Evolutionary conservation across 2,113 vertebrate genomes (phyloP), one percentile per base, ranked within the genome.

Genomic region (Halichoeres trimaculatus): DNA sequence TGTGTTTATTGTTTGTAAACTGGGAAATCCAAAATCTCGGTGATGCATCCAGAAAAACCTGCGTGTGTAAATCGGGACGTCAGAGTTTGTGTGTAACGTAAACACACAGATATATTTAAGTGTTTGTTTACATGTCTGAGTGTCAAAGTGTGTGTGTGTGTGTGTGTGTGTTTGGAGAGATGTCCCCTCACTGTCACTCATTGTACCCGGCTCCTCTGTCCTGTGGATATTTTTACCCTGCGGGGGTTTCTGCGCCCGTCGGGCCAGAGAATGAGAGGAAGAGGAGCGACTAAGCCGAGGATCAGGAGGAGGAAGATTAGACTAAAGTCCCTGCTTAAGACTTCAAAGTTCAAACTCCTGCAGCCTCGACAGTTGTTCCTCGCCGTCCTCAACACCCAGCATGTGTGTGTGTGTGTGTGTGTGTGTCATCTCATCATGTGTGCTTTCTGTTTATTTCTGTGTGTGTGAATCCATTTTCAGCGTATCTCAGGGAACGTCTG

Each of bases 261-360:
- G 16, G 75, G 63, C 77, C 77, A 45, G 51, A 64, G 77, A 74
- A 82, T 64, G 68, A 63, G 41, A 43, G 75, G 19, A 65, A 60
- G 68, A 47, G 85, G 69, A 78, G 85, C 55, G 60, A 52, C 85
- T 93, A 93, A 94, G 92, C 89, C 84, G 40, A 22, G 90, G 92
- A 94, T 93, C 91, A 93, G 83, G 65, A 81, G 86, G 81, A 86
- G 84, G 80, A 81, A 90, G 91, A 92, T 93, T 93, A 94, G 89
- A 72, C 89, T 81, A 88, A 90, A 93, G 90, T 90, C 89, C 81
- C 88, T 71, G 89, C 91, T 93, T 93, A 92, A 90, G 90, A 91
- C 92, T 88, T 93, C 90, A 93, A 91, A 94, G 92, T 92, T 89
- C 90, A 92, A 79, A 84, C 83, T 59, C 34, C 70, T 47, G 68